Evolutionary conservation across 2,888 invertebrate genomes (phyloP).

Genomic region (Diarsia rubi): DNA sequence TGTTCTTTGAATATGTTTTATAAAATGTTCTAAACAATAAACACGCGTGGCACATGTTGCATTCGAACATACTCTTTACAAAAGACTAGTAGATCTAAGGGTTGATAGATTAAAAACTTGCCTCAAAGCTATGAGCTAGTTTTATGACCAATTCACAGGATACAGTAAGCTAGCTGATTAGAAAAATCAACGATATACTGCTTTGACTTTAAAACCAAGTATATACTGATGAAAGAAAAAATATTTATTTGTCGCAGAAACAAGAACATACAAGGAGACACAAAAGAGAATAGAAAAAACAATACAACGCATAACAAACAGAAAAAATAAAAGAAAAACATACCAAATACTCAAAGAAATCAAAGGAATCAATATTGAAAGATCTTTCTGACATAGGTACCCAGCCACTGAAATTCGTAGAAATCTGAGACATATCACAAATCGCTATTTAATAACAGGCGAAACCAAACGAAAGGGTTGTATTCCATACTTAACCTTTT

Average conservation of each 20-base stretch:
- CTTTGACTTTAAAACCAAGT: background rate
- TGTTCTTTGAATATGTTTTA: conserved; percentile 10
- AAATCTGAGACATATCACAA: background rate
- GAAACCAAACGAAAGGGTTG: conserved; percentile 39
- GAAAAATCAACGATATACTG: background rate
- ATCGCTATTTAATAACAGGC: conserved; percentile 8
- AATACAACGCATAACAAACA: too few species aligned
- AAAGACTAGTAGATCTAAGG: background rate
- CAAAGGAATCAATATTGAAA: too few species aligned
- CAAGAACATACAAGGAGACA: too few species aligned
- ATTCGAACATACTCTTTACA: background rate
- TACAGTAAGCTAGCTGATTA: background rate
- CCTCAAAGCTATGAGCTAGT: background rate
- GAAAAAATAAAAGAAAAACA: too few species aligned
- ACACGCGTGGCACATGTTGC: background rate
- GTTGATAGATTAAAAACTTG: background rate
- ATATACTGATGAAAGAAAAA: too few species aligned
- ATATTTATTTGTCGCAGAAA: too few species aligned
- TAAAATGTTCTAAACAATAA: background rate
- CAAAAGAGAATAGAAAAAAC: too few species aligned
- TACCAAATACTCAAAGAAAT: too few species aligned
- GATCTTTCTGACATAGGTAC: background rate
- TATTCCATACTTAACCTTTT: conserved; percentile 68
- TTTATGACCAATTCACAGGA: background rate
- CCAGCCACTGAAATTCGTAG: background rate